Conservation (phyloP, 2,888 invertebrate species). For the Melinopterus prodromus region DNA sequence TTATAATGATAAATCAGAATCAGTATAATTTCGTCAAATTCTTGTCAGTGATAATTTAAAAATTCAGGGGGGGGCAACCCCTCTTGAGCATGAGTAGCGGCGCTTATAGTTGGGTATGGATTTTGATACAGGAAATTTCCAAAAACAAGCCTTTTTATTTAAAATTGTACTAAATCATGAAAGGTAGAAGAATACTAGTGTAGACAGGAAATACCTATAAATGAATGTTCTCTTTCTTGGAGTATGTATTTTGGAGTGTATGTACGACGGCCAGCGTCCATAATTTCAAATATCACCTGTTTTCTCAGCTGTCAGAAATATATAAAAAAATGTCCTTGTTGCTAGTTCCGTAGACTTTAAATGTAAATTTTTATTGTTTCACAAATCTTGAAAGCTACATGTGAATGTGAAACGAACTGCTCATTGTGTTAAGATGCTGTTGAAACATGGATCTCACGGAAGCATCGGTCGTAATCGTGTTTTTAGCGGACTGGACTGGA, state of each 20-base stretch:
- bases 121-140: not conserved
- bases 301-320: constrained; percentile 48
- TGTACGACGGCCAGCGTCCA: constrained; percentile 9
- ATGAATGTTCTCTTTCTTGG: not conserved
- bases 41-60: no score
- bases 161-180: not conserved
- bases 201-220: not conserved
- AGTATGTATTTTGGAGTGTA: constrained; percentile 27
- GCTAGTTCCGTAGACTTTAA: constrained; percentile 35
- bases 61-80: no score
- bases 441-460: constrained; percentile 30
- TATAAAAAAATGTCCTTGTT: constrained; percentile 46
- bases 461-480: constrained; percentile 21
- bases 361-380: constrained; percentile 33
- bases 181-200: not conserved
- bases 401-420: constrained; percentile 27
- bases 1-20: no score
- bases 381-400: constrained; percentile 30
- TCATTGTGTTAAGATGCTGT: constrained; percentile 44
- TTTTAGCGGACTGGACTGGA: constrained; percentile 33
- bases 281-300: constrained; percentile 40
- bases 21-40: no score
- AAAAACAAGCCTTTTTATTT: not conserved
- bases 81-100: no score
- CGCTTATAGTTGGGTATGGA: not conserved